Conservation (phyloP, 2,888 invertebrate genomes). For the Tinea semifulvella region DNA sequence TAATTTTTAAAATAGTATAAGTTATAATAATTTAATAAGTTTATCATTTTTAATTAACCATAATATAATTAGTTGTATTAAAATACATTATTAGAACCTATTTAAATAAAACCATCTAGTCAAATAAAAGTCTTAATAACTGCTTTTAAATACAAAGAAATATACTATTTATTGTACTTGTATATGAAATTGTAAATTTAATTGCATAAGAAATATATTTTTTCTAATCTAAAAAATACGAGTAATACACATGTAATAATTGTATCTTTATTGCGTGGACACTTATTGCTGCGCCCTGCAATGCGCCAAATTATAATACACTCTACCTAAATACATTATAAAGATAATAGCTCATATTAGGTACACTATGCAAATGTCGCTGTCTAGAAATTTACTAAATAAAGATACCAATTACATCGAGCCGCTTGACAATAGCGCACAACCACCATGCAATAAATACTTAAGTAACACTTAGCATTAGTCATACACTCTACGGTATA, state of each 20-base stretch:
- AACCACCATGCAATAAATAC: not conserved
- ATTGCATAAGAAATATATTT: too few species aligned
- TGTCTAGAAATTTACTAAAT: not conserved
- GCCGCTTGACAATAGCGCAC: not conserved
- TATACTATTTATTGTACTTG: too few species aligned
- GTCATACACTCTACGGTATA: not conserved
- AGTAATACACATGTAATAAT: not conserved
- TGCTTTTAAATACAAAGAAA: too few species aligned
- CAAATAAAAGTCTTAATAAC: too few species aligned
- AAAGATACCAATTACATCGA: not conserved
- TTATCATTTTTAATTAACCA: too few species aligned
- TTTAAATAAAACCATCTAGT: too few species aligned
- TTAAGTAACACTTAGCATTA: not conserved
- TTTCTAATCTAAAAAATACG: conserved; percentile 3
- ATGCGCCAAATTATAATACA: conserved; percentile 46
- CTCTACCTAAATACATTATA: not conserved
- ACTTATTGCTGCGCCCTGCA: conserved; percentile 52
- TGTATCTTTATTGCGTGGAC: conserved; percentile 17
- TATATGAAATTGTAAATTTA: too few species aligned
- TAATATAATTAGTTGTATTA: too few species aligned
- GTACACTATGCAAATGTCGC: conserved; percentile 5
- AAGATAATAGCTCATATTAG: not conserved
- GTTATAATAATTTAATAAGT: too few species aligned
- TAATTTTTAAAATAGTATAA: too few species aligned
- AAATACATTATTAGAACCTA: too few species aligned